A percentile compares a stretch with the other conserved stretches of the same genome.
Evolutionary conservation across 2,113 vertebrate species (phyloP).

Genomic region (Mirza zaza): DNA sequence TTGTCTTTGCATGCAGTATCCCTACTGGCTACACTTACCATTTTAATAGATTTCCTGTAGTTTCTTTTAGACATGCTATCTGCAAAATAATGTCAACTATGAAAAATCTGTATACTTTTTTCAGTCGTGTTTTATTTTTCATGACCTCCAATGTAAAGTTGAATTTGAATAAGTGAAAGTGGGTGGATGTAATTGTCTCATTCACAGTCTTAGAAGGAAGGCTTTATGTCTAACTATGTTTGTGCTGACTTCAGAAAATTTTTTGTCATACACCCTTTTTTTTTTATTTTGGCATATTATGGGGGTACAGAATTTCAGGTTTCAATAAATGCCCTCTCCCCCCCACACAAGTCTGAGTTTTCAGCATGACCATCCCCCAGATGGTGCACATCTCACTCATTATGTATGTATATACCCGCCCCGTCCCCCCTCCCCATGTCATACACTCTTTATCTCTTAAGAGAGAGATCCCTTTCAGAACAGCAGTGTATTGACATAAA

Average conservation of each 20-base stretch:
- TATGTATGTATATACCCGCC: too few species aligned
- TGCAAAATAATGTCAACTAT: not conserved
- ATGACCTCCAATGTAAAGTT: not conserved
- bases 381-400: too few species aligned
- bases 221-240: not conserved
- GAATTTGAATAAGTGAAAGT: not conserved
- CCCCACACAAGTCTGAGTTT: too few species aligned
- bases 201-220: not conserved
- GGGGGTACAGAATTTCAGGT: too few species aligned
- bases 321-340: too few species aligned
- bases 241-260: not conserved
- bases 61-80: not conserved
- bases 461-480: not conserved
- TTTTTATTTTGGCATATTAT: too few species aligned
- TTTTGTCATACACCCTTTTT: not conserved
- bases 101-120: not conserved
- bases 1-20: not conserved
- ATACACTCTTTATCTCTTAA: not conserved
- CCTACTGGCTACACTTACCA: not conserved
- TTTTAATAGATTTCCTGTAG: not conserved
- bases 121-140: not conserved
- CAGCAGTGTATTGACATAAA: not conserved
- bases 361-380: too few species aligned
- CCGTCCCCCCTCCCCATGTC: too few species aligned
- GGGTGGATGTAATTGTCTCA: not conserved